Conservation (phyloP, 2,797 vertebrate species). For the Siniperca undulata region DNA sequence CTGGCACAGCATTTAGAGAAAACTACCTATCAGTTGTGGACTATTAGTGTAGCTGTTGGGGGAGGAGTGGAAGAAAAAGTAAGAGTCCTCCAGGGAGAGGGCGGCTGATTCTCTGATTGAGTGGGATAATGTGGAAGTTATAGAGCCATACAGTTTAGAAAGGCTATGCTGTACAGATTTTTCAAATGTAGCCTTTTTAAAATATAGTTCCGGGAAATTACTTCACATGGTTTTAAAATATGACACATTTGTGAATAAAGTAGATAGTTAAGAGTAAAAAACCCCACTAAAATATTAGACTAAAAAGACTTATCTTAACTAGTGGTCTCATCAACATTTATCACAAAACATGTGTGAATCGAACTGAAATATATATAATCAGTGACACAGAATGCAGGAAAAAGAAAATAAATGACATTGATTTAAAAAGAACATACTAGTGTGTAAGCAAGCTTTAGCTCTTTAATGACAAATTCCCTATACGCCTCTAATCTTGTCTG, state of each 20-base stretch:
- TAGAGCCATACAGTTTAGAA: slow-evolving; percentile 35
- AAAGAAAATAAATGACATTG: background rate
- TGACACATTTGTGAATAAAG: background rate
- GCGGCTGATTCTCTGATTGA: slow-evolving; percentile 52
- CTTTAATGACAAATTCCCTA: background rate
- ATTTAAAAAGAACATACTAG: background rate
- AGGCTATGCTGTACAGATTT: background rate
- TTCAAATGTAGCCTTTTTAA: slow-evolving; percentile 1
- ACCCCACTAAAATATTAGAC: background rate
- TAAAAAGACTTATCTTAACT: background rate
- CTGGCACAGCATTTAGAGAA: slow-evolving; percentile 61
- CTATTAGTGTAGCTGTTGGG: slow-evolving; percentile 46
- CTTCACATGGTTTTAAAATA: background rate
- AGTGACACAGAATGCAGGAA: background rate
- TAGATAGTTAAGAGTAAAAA: background rate
- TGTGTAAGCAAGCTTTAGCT: background rate
- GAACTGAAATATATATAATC: background rate
- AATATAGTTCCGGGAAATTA: background rate
- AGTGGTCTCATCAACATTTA: background rate
- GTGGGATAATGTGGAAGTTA: slow-evolving; percentile 50
- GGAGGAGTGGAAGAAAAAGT: slow-evolving; percentile 56
- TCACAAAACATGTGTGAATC: background rate
- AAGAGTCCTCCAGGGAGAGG: slow-evolving; percentile 49
- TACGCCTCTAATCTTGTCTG: background rate
- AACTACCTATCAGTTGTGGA: slow-evolving; percentile 63